Conservation (phyloP, 1,140 invertebrate species). For the Octopus sinensis region DNA sequence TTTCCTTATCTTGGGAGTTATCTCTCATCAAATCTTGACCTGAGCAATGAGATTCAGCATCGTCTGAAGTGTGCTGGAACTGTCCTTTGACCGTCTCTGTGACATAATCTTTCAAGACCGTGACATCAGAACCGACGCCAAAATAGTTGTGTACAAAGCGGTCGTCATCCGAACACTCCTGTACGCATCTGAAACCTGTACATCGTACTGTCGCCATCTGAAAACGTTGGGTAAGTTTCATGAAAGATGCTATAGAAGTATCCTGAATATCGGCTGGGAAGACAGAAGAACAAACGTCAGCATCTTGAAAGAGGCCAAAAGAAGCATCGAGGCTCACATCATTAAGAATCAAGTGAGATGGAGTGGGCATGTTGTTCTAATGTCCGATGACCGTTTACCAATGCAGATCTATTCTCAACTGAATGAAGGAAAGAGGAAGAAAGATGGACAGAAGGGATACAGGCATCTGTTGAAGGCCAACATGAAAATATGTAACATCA, state of each 20-base stretch:
- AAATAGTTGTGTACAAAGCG: background rate
- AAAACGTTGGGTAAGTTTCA: background rate
- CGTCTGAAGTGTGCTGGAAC: background rate
- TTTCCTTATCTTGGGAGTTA: background rate
- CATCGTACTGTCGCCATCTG: background rate
- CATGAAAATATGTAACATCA: background rate
- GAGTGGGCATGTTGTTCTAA: background rate
- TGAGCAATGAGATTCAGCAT: background rate
- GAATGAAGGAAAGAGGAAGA: background rate
- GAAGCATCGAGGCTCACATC: background rate
- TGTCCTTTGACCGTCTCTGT: background rate
- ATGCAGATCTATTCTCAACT: background rate
- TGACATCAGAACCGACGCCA: background rate
- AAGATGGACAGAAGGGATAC: background rate
- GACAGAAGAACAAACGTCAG: background rate
- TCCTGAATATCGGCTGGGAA: background rate
- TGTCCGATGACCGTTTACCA: background rate
- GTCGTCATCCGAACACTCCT: background rate
- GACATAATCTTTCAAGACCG: background rate
- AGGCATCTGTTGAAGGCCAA: background rate
- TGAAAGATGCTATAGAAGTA: background rate
- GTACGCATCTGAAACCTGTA: background rate
- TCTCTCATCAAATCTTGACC: background rate
- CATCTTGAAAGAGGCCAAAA: background rate
- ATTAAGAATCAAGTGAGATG: background rate